Evolutionary conservation across 2,797 vertebrate genomes (phyloP).

Genomic region (Remorina albescens): DNA sequence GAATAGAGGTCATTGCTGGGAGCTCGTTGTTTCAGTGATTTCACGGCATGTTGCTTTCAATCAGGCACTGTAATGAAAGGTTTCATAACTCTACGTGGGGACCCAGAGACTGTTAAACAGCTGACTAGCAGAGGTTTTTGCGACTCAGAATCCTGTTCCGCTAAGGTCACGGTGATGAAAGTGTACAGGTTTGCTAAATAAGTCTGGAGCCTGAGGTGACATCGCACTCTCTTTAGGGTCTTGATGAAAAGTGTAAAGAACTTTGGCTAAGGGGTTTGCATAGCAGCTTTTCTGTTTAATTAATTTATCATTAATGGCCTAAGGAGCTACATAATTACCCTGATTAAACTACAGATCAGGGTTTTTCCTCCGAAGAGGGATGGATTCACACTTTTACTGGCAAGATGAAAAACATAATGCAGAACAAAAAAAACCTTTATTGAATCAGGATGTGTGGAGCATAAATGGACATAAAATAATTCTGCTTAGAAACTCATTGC

Average conservation of each 20-base stretch:
- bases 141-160: neutral
- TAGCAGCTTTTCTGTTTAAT: conserved; percentile 25
- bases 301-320: conserved; percentile 34
- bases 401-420: conserved; percentile 29
- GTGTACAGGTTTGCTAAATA: neutral
- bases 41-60: conserved; percentile 74
- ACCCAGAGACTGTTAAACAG: conserved; percentile 43
- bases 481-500: neutral
- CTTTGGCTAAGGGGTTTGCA: conserved; percentile 12
- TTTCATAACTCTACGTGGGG: conserved; percentile 52
- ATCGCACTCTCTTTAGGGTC: conserved; percentile 4
- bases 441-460: conserved; percentile 8
- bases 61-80: conserved; percentile 57
- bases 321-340: conserved; percentile 32
- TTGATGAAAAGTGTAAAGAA: conserved; percentile 38
- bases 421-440: neutral
- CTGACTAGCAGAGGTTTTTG: conserved; percentile 31
- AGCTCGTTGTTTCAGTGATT: conserved; percentile 71
- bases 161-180: neutral
- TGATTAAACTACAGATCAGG: conserved; percentile 3
- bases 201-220: conserved; percentile 2
- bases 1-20: conserved; percentile 49
- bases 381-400: neutral
- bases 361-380: conserved; percentile 1
- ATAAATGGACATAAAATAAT: neutral